A percentile compares a stretch with the other conserved stretches of the same genome.
Conservation (phyloP, 2,797 vertebrate species). For the Sebastes taczanowskii region DNA sequence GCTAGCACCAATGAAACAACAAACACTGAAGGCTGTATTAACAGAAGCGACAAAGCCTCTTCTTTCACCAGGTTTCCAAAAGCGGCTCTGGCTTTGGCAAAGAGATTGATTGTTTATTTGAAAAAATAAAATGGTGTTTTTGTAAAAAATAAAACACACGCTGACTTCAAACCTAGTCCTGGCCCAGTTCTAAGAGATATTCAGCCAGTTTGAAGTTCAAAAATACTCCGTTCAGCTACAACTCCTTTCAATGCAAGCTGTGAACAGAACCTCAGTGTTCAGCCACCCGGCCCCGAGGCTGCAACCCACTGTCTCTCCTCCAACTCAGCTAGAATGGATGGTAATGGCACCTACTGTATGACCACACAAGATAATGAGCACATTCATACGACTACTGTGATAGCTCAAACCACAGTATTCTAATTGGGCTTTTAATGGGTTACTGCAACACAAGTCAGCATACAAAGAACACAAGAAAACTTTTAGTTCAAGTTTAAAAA, state of each 20-base stretch:
- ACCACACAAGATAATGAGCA: constrained; percentile 62
- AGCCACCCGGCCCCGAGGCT: constrained; percentile 26
- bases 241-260: constrained; percentile 39
- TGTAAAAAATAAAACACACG: constrained; percentile 30
- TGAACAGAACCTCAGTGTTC: constrained; percentile 55
- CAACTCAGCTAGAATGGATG: constrained; percentile 33
- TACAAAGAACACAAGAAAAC: constrained; percentile 19
- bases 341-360: constrained; percentile 58
- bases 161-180: constrained; percentile 23
- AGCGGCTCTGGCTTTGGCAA: constrained; percentile 16
- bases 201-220: constrained; percentile 30
- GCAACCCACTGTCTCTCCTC: constrained; percentile 26
- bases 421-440: constrained; percentile 61
- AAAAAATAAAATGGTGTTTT: background rate
- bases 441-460: constrained; percentile 28
- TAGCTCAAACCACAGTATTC: constrained; percentile 31
- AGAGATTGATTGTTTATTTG: constrained; percentile 26
- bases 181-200: background rate
- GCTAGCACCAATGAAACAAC: background rate
- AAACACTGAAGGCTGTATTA: constrained; percentile 17
- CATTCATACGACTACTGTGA: constrained; percentile 49
- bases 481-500: constrained; percentile 1
- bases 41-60: constrained; percentile 22
- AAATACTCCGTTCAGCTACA: constrained; percentile 26
- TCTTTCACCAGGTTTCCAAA: constrained; percentile 35